Base-by-base conservation (phyloP, 2,113 vertebrate species). In the Gavialis gangeticus region DNA sequence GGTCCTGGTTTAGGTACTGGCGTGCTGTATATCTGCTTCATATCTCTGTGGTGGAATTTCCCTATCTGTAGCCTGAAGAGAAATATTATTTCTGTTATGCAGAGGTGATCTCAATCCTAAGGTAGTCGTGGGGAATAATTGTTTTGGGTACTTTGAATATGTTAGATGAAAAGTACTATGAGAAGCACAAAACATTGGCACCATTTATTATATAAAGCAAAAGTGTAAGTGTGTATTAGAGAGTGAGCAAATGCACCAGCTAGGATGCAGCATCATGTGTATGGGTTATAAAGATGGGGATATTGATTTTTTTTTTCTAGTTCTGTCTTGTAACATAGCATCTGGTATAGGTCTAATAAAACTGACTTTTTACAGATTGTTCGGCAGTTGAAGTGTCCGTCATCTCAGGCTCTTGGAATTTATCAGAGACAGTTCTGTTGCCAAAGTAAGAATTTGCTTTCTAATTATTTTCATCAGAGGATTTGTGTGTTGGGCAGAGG, bases 341-440 rank as follows among this genome's bases (percentile, higher is more conserved):
- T 85, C 84, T 22, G 55, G 30, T 4, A 1, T 94, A 37, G 85
- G 60, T 69, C 82, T 97, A 89, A 97, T 87, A 60, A 73, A 24
- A 22, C 4, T 82, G 86, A 60, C 78, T 96, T 77, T 83, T 95
- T 97, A 91, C 96, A 98, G 98, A 97, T 98, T 96, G 95, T 84
- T 93, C 97, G 5, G 91, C 95, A 90, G 95, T 98, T 4, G 94
- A 96, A 77, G 95, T 97, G 56, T 97, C 62, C 0, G 93, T 98
- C 93, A 96, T 87, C 81, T 97, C 96, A 12, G 88, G 75, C 57
- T 94, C 96, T 73, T 98, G 97, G 97, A 95, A 92, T 92, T 93
- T 98, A 91, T 97, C 97, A 90, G 95, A 98, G 67, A 97, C 96
- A 75, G 97, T 98, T 96, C 91, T 79, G 92, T 88, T 98, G 93